Evolutionary conservation across 2,888 invertebrate genomes (phyloP), one percentile per base, ranked within the genome.

Genomic region (Chloroclysta siterata): DNA sequence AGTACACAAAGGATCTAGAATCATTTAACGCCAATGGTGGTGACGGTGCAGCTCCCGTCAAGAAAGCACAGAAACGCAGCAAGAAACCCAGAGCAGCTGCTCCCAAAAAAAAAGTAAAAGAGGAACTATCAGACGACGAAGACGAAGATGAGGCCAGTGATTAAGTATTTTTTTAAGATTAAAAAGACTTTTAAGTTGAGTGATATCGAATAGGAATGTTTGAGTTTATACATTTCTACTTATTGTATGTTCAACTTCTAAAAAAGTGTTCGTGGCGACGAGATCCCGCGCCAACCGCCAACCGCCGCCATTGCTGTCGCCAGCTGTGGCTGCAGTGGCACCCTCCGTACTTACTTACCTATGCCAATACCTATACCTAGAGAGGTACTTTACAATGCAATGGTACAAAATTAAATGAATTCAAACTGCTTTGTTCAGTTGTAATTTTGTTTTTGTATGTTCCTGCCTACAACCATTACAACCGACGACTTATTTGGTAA

Each of bases 1-100:
- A 96, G 61, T 98, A 98, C 82, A 94, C 94, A 46, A 94, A 94
- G 73, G 96, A 96, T 29, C 96, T 98, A 94, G 96, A 96, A 77
- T 96, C 96, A 78, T 99, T 97, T 81, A 95, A 96, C 83, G 95
- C 95, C 46, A 94, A 94, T 65, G 96, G 95, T 13, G 95, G 94
- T 53, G 89, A 84, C 48, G 60, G 44, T 14, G 70, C 8, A 47
- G 88, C 84, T 58, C 83, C 87, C 71, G 84, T 80, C 69, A 93
- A 90, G 70, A 88, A 89, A 74, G 84, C 83, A 68, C 89, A 88
- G 72, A 93, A 93, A 78, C 88, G 91, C 72, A 89, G 87, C 76
- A 84, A 83, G 78, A 88, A 88, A 54, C 73, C 75, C n/a, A 78
- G 77, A 73, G 68, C 72, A 17, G 69, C 66, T 7, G 75, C 75